A percentile compares a stretch with the other conserved stretches of the same genome.
Evolutionary conservation across 2,888 invertebrate species (phyloP).

Genomic region (Heliconius ismenius): DNA sequence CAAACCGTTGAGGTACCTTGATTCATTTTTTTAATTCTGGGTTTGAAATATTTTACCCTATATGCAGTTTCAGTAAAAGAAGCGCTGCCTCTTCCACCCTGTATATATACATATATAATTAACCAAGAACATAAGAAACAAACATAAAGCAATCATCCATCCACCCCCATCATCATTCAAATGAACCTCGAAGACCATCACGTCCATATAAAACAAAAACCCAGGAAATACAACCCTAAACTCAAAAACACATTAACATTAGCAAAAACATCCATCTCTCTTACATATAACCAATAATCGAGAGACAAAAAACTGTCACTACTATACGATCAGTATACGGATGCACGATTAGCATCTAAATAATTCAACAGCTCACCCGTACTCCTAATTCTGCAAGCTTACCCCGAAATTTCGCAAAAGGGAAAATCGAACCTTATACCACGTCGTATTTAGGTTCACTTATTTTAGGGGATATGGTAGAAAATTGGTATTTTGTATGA

Average conservation of each 20-base stretch:
- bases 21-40: too few relatives aligned
- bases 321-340: constrained; percentile 77
- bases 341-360: constrained; percentile 79
- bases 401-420: constrained; percentile 40
- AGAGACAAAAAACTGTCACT: constrained; percentile 53
- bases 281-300: constrained; percentile 48
- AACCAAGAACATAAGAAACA: not conserved
- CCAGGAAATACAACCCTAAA: constrained; percentile 40
- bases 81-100: too few relatives aligned
- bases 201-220: constrained; percentile 59
- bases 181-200: constrained; percentile 39
- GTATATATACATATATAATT: too few relatives aligned
- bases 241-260: constrained; percentile 44
- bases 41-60: too few relatives aligned
- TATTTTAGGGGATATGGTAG: constrained; percentile 32
- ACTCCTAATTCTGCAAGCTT: constrained; percentile 58
- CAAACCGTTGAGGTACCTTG: too few relatives aligned
- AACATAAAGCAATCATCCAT: not conserved
- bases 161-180: constrained; percentile 4
- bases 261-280: constrained; percentile 49
- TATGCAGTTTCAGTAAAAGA: too few relatives aligned
- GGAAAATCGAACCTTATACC: constrained; percentile 40
- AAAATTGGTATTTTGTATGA: constrained; percentile 58
- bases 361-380: constrained; percentile 76
- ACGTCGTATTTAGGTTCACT: constrained; percentile 44